Base-by-base conservation (phyloP, 2,888 invertebrate species). In the Boloria selene region DNA sequence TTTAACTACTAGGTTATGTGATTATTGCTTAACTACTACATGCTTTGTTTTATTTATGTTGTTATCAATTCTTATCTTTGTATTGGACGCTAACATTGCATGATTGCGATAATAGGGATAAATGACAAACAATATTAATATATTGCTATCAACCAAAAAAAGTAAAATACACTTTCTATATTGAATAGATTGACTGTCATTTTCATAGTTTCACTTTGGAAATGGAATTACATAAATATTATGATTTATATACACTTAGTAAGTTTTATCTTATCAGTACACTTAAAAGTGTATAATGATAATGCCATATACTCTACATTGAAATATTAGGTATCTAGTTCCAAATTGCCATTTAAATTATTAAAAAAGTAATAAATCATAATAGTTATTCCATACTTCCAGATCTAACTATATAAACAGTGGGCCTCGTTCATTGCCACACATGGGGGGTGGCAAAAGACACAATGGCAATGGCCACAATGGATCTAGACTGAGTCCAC, bases 331-430 rank as follows among this genome's bases (percentile, higher is more conserved):
- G 31, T 38, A 38, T 10, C 31, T 31, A 31, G 31, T 31, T 31
- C 7, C 31, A 31, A 7, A 7, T 6, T 31, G 7, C 6, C 6
- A 31, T 31, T 31, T 5, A 31, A 31, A 7, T 31, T 31, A 10
- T 31, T 31, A 31, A 7, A 6, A 31, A 7, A 44, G 7, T 3
- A 16, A 49, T 53, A 59, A 16, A 59, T 17, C 42, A 60, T 31
- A 26, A 59, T 17, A 59, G 31, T 49, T 31, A 49, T 45, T 13
- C 26, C 31, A 5, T 47, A 31, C 26, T 84, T 86, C 10, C 81
- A 90, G 89, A 77, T 86, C 88, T 73, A 89, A 82, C 72, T 91
- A 90, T 72, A 77, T 89, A n/a, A 90, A 82, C 78, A 90, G 87
- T 49, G 92, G 92, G 0, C 79, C 90, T 0, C 82, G 92, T 4